Conservation (phyloP, 2,888 invertebrate species). For the Mesorhabditis spiculigera region DNA sequence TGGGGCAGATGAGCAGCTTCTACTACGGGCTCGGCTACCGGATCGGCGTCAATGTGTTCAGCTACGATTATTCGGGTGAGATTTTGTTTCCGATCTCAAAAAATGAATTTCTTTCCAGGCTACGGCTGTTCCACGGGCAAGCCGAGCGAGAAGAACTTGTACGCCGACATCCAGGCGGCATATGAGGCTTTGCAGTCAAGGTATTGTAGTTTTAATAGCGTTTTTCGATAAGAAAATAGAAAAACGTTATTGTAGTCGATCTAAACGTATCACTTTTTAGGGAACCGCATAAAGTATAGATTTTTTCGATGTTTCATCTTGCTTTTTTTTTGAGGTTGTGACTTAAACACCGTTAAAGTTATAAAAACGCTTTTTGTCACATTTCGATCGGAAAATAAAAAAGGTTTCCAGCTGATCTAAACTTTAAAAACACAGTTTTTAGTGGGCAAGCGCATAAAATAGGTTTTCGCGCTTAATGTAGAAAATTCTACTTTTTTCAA, state of each 20-base stretch:
- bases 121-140: slow-evolving; percentile 71
- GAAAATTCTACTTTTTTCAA: too few species aligned
- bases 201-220: slow-evolving; percentile 16
- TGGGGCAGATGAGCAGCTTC: slow-evolving; percentile 97
- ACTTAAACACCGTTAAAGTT: too few species aligned
- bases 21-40: slow-evolving; percentile 81
- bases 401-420: too few species aligned
- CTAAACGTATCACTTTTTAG: too few species aligned
- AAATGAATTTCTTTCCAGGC: slow-evolving; percentile 26
- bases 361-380: too few species aligned
- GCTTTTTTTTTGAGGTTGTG: neutral
- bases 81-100: neutral
- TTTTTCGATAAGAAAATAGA: neutral
- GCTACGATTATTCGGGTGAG: slow-evolving; percentile 74
- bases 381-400: too few species aligned
- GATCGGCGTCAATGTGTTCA: slow-evolving; percentile 79
- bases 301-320: neutral
- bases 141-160: slow-evolving; percentile 94
- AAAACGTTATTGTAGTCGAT: too few species aligned
- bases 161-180: slow-evolving; percentile 90
- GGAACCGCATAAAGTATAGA: neutral
- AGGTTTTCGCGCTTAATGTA: too few species aligned
- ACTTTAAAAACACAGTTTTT: too few species aligned
- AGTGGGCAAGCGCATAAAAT: too few species aligned
- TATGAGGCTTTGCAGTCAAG: slow-evolving; percentile 36